Evolutionary conservation across 1,140 invertebrate genomes (phyloP), one percentile per base, ranked within the genome.

Genomic region (Cryptotermes secundus): DNA sequence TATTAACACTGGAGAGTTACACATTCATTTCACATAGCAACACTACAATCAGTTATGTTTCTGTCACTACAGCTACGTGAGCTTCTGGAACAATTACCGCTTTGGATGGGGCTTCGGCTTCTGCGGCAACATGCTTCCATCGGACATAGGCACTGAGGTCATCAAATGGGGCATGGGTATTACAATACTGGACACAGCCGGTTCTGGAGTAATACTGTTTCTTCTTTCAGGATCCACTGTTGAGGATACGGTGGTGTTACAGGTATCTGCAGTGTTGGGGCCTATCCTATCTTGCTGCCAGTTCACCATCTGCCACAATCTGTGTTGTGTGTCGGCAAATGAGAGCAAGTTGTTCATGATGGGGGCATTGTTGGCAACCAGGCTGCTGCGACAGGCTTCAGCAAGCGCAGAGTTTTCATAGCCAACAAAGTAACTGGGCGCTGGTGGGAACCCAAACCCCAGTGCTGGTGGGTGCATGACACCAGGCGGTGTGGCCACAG

Each of bases 241-340:
- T 3, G 81, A 38, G 4, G 81, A 22, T 35, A 31, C 81, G 7
- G n/a, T 1, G 9, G 38, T 82, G 31, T 38, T 38, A 9, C 10
- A 31, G 35, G 26, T 45, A 31, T 42, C 38, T 3, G 80, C 80
- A 26, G 31, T 22, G n/a, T 24, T 85, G 34, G 86, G 85, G 34
- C 89, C 84, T 14, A 88, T 88, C 9, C 38, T 53, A 1, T 53
- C 81, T 49, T 82, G 81, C 42, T 82, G 81, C 81, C 81, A 80
- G 16, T 65, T 49, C 34, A 86, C 79, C 85, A 87, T 86, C 86
- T 91, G 90, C 89, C 90, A 91, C 87, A 91, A 90, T 49, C 90
- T 87, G 84, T 91, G 90, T 80, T 91, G 88, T 2, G 90, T 90
- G 86, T 91, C 89, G 26, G 90, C 88, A 89, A 90, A 90, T 10